Evolutionary conservation across 92 coral and sea anemone species (phyloP).

Genomic region (Zoanthus sansibaricus): DNA sequence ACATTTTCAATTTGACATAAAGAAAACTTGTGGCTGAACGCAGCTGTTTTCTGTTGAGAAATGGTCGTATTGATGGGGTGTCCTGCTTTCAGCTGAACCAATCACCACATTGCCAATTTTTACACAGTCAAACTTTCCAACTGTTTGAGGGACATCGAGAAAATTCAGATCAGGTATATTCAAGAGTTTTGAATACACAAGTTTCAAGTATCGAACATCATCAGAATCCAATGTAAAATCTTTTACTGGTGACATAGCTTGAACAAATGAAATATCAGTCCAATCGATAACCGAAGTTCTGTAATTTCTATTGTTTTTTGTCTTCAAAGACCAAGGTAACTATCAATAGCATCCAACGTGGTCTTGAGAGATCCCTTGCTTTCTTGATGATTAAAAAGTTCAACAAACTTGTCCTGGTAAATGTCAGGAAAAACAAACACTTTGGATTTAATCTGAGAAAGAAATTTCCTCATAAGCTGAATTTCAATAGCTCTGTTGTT

Average conservation of each 20-base stretch:
- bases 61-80: no score
- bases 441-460: slow-evolving; percentile 47
- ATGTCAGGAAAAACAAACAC: slow-evolving; percentile 43
- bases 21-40: no score
- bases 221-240: slow-evolving; percentile 60
- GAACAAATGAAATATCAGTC: slow-evolving; percentile 30
- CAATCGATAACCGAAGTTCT: slow-evolving; percentile 51
- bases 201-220: slow-evolving; percentile 51
- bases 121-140: slow-evolving; percentile 46
- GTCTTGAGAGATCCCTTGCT: slow-evolving; percentile 56
- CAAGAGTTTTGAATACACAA: slow-evolving; percentile 49
- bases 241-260: slow-evolving; percentile 48
- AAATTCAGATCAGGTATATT: slow-evolving; percentile 16
- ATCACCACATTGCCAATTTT: slow-evolving; percentile 45
- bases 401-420: slow-evolving; percentile 46
- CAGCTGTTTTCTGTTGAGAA: no score
- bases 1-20: no score
- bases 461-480: slow-evolving; percentile 68
- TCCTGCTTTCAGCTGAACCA: slow-evolving; percentile 57
- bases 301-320: slow-evolving; percentile 28
- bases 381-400: slow-evolving; percentile 33
- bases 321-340: slow-evolving; percentile 22
- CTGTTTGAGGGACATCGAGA: slow-evolving; percentile 61
- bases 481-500: slow-evolving; percentile 62
- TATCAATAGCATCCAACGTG: slow-evolving; percentile 54